Base-by-base conservation (phyloP, 2,797 vertebrate genomes). In the Centroberyx gerrardi region DNA sequence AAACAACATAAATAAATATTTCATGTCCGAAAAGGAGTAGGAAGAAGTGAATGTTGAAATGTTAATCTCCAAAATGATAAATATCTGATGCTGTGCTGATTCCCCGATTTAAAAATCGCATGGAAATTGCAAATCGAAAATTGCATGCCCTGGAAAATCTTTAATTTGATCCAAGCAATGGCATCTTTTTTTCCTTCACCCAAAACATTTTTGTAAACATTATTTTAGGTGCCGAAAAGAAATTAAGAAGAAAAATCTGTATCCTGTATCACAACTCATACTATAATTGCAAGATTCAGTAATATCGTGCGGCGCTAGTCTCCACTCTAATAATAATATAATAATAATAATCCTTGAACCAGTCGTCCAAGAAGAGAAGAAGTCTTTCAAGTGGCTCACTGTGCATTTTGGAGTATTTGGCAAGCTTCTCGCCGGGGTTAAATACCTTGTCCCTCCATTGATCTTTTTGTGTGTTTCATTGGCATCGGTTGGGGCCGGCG, bases 371-470 rank as follows among this genome's bases (percentile, higher is more conserved):
- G 65, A 4, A 4, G 22, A 54, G 65, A 4, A 4, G 22, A 55
- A 28, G 55, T 56, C 54, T 46, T 86, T 82, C 29, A 73, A 76
- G 68, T 72, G 42, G 18, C 69, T 84, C 42, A 8, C 64, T 55
- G 69, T 66, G 67, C 58, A 52, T 71, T 87, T 74, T 68, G 58
- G 51, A 79, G 68, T 81, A 68, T 88, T 81, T 86, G 74, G 56
- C 60, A 53, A 62, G 64, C 75, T n/a, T 68, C 68, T 78, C 46
- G 29, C 0, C 12, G 38, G 60, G 81, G 87, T 88, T 83, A 90
- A 91, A 84, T 80, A 80, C 80, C 53, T 84, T 68, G 63, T 76
- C 76, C 76, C 86, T 86, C 69, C 64, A 85, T 82, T 87, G 87
- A 91, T 89, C 81, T 76, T 84, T 87, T 85, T 74, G 31, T 74